A percentile compares a stretch with the other conserved stretches of the same genome.
phyloP scores from a whole-genome alignment of 2,113 vertebrate species.

The human (Homo sapiens) region GRCh38 chr17:55571501-55572000 shows the following conservation, averaged over 20 bases:
- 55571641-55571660: background rate
- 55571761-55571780: background rate
- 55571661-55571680: background rate
- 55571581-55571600: background rate
- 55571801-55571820: background rate
- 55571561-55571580: too few relatives aligned
- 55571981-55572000: background rate
- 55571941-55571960: background rate
- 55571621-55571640: background rate
- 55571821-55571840: background rate
- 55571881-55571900: background rate
- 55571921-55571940: background rate
- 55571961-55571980: background rate
- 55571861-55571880: background rate
- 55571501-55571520: too few relatives aligned
- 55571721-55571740: background rate
- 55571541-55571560: background rate
- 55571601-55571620: background rate
- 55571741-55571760: background rate
- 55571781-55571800: background rate
- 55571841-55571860: background rate
- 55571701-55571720: background rate
- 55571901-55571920: background rate
- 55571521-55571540: background rate
- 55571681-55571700: background rate